phyloP scores from a whole-genome alignment of 2,797 vertebrate species.

The Amblyopsis hoosieri region DNA sequence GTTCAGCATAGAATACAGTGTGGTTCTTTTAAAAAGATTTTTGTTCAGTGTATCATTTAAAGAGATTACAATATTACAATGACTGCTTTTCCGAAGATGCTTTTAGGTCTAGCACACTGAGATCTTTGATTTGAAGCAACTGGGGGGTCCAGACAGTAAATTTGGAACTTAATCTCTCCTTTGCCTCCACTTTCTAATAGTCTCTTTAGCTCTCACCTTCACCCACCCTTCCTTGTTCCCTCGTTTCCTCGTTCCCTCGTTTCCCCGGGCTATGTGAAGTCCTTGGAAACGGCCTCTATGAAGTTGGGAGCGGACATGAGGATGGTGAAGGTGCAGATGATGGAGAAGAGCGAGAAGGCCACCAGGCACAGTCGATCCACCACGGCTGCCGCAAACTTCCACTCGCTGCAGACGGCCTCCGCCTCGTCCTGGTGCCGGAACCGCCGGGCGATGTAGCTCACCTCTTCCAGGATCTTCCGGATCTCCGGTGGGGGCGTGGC shows the following conservation, averaged over 20 bases:
- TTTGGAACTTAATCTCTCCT: slow-evolving; percentile 5
- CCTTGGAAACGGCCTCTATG: slow-evolving; percentile 91
- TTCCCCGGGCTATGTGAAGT: slow-evolving; percentile 81
- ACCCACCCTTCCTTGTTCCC: background rate
- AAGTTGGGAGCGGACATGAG: slow-evolving; percentile 94
- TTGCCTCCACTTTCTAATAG: background rate
- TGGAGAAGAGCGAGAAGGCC: slow-evolving; percentile 91
- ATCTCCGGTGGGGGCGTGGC: slow-evolving; percentile 78
- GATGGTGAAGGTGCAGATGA: slow-evolving; percentile 92
- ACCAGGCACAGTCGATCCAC: slow-evolving; percentile 91
- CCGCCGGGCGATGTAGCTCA: slow-evolving; percentile 86
- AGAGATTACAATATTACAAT: slow-evolving; percentile 5
- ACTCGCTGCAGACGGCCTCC: slow-evolving; percentile 88
- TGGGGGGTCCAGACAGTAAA: background rate
- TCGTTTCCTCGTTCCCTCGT: background rate
- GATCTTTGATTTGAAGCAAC: slow-evolving; percentile 2
- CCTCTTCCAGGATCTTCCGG: slow-evolving; percentile 86
- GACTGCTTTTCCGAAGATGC: slow-evolving; percentile 13
- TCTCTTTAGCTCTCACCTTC: slow-evolving; percentile 9
- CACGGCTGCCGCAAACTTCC: slow-evolving; percentile 93
- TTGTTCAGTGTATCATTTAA: background rate
- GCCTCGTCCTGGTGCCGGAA: slow-evolving; percentile 88
- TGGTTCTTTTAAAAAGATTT: background rate
- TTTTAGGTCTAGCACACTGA: background rate
- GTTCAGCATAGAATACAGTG: background rate